phyloP scores from a whole-genome alignment of 2,113 vertebrate species.

The Diadophis punctatus region DNA sequence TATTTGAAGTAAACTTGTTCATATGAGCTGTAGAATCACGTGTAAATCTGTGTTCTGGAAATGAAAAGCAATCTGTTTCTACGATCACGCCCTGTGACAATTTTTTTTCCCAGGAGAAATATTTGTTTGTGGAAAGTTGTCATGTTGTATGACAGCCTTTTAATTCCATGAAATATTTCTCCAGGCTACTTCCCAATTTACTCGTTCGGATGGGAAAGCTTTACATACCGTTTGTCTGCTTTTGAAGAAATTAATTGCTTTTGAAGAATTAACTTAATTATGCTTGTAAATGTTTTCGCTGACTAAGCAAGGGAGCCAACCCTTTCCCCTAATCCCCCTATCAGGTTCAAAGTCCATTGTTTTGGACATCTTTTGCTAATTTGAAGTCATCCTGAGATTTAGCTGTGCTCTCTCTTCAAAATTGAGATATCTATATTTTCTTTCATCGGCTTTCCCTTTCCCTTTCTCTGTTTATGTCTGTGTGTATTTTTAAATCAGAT shows the following conservation, averaged over 20 bases:
- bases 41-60: background rate
- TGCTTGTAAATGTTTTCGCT: background rate
- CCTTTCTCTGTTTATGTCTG: background rate
- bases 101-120: background rate
- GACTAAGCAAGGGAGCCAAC: background rate
- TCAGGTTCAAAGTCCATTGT: background rate
- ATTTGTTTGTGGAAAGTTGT: background rate
- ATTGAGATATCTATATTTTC: background rate
- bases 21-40: fast-evolving
- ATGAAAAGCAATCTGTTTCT: background rate
- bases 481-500: background rate
- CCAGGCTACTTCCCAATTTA: background rate
- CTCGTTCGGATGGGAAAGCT: background rate
- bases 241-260: background rate
- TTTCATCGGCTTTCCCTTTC: background rate
- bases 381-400: background rate
- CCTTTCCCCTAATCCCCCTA: background rate
- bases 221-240: background rate
- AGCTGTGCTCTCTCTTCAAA: background rate
- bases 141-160: background rate
- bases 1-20: background rate
- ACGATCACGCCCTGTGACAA: background rate
- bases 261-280: background rate
- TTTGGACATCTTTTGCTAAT: background rate
- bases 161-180: background rate